Base-by-base conservation (phyloP, 2,888 invertebrate genomes). In the Pachymerium ferrugineum region DNA sequence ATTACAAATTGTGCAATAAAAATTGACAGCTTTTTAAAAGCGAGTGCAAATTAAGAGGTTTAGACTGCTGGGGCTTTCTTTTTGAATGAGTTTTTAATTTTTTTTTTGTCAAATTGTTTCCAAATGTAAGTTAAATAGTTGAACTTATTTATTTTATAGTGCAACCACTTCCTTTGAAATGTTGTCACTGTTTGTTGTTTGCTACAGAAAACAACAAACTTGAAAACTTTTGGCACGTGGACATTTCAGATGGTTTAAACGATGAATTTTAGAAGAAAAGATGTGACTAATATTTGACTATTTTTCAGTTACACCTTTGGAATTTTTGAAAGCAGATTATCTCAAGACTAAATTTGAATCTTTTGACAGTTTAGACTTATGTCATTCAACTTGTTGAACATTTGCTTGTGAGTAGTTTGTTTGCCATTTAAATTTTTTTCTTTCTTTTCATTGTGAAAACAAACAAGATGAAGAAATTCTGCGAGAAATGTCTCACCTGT, bases 391-490 rank as follows among this genome's bases (percentile, higher is more conserved):
- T n/a, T n/a, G n/a, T n/a, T n/a, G n/a, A 62, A 62, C 62, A 62
- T 10, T 62, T 28, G 62, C 12, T 28, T 62, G 2, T 1, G 5
- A 28, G 10, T 28, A 28, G 62, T 62, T 62, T 62, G 28, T 62
- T 62, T 62, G 28, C n/a, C 25, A 25, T 62, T 62, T 28, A 62
- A 62, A 14, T 62, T 62, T 62, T 25, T 62, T 28, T 28, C 12
- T 1, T 62, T 62, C 62, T 62, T 62, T 6, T 28, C 28, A 62
- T 5, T 62, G 28, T 12, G 14, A 62, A 62, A 62, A 62, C 28
- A 62, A 62, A 62, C 62, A 62, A 62, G 62, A 12, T 47, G 62
- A 8, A 62, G 62, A n/a, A n/a, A n/a, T n/a, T 62, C 25, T 62
- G 25, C 25, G 62, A 28, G 62, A 62, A 28, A 28, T n/a, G 22